Base-by-base conservation (phyloP, 1,140 invertebrate species). In the Ericerus pela region DNA sequence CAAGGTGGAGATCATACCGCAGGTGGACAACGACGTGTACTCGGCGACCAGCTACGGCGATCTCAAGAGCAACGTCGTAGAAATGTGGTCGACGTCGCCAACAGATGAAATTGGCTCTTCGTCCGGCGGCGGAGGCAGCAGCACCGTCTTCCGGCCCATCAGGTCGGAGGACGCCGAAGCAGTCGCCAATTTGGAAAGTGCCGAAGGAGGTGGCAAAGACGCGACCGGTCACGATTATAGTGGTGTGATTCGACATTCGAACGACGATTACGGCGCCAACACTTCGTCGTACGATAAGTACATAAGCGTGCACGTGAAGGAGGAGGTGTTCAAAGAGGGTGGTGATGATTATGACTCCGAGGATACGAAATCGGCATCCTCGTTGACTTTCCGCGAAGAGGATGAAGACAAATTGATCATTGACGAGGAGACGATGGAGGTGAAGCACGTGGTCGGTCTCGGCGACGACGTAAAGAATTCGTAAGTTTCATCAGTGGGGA, bases 211-310 rank as follows among this genome's bases (percentile, higher is more conserved):
- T 16, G 41, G 41, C 41, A 8, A 47, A 47, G 18, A 24, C 41
- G 4, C 41, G 20, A n/a, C n/a, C n/a, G n/a, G n/a, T n/a, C n/a
- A n/a, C 2, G 41, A 47, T 22, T 47, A 47, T 24, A 47, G 20
- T 3, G 26, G 41, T 14, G 41, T 47, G 8, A 47, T 47, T 24
- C 41, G 41, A 24, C 41, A 47, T 16, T 24, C 20, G 20, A 47
- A 24, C 41, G 41, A 47, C 41, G 41, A 47, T 24, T 47, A 47
- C 41, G 41, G 41, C 5, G 26, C 22, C 16, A 47, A 24, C 26
- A 47, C 22, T 24, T 47, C 41, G 41, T 47, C 41, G 2, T 47
- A 47, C 20, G 41, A 47, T 47, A 47, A 47, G 20, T 47, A 47
- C 18, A 47, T 47, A 18, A 47, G 41, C 41, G 41, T 47, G 41